phyloP scores from a whole-genome alignment of 2,797 vertebrate species.

The Lepus townsendii region DNA sequence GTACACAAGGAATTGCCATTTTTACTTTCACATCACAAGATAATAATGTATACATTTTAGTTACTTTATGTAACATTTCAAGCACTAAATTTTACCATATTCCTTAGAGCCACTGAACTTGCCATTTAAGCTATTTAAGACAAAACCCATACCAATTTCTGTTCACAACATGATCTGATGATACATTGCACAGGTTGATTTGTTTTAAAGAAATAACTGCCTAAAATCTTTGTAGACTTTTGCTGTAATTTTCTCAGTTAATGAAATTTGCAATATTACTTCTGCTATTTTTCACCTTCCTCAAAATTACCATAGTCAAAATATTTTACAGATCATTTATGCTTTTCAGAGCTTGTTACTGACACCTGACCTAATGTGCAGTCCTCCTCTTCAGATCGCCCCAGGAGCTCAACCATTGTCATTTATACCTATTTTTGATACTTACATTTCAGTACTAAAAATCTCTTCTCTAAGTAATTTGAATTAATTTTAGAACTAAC shows the following conservation, averaged over 20 bases:
- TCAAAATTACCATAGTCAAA: conserved; percentile 22
- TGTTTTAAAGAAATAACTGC: background rate
- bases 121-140: background rate
- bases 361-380: background rate
- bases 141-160: background rate
- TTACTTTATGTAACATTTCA: background rate
- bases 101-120: background rate
- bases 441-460: background rate
- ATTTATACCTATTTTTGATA: background rate
- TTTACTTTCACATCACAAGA: conserved; percentile 13
- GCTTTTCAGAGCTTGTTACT: conserved; percentile 20
- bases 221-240: background rate
- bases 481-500: conserved; percentile 52
- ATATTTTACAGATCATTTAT: conserved; percentile 12
- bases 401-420: background rate
- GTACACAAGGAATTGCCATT: background rate
- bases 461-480: background rate
- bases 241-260: background rate
- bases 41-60: background rate
- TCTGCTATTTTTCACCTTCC: conserved; percentile 8
- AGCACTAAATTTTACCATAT: conserved; percentile 3
- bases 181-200: background rate
- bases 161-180: background rate
- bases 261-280: conserved; percentile 12
- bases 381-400: background rate